Percentiles rank a stretch among this genome's conserved stretches.
phyloP scores from a whole-genome alignment of 2,888 invertebrate genomes.

The Ganaspis brasiliensis region DNA sequence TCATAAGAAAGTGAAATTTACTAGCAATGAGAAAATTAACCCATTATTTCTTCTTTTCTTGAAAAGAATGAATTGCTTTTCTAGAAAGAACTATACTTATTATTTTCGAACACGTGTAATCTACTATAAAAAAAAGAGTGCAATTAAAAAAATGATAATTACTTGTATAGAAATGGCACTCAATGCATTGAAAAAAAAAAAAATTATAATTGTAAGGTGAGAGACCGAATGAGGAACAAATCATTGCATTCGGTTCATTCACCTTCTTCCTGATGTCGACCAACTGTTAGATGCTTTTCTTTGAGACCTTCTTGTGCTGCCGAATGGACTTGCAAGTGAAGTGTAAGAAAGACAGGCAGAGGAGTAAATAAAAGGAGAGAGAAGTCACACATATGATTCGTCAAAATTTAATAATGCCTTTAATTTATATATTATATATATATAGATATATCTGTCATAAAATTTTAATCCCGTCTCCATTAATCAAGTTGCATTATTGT shows the following conservation, averaged over 20 bases:
- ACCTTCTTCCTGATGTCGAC: slow-evolving; percentile 60
- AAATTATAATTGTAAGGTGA: slow-evolving; percentile 35
- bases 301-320: slow-evolving; percentile 11
- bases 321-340: neutral
- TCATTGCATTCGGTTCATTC: slow-evolving; percentile 62
- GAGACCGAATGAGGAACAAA: slow-evolving; percentile 47
- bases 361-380: neutral
- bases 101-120: too few relatives aligned
- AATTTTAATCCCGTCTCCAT: neutral
- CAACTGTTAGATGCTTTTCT: slow-evolving; percentile 56
- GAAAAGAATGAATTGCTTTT: too few relatives aligned
- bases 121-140: too few relatives aligned
- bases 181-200: neutral
- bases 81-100: too few relatives aligned
- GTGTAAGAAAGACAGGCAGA: neutral
- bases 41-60: too few relatives aligned
- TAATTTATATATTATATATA: too few relatives aligned
- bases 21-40: too few relatives aligned
- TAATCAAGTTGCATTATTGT: neutral
- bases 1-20: too few relatives aligned
- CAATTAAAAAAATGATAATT: too few relatives aligned
- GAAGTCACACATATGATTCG: slow-evolving; percentile 8
- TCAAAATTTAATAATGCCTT: slow-evolving; percentile 22
- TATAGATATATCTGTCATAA: slow-evolving; percentile 3
- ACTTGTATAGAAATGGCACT: too few relatives aligned